Percentiles rank a stretch among this genome's conserved stretches.
These are phyloP conservation scores for Tolmerus cingulatus DNA, from an alignment of 2,888 invertebrate genomes.

Conservation along the genomic window DNA sequence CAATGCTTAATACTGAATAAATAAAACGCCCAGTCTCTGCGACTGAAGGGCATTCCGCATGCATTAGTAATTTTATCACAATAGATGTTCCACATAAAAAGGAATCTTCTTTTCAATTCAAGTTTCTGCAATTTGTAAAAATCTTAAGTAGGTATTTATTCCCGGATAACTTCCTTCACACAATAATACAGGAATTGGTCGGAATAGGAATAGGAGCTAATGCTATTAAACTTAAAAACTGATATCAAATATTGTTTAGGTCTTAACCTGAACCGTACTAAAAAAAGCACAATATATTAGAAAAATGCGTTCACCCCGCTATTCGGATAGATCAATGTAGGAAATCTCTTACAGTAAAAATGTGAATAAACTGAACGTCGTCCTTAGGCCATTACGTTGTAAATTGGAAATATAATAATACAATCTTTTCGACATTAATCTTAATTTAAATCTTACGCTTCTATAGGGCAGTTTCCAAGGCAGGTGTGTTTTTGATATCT, in stretches of 20 bases:
- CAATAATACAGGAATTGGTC: neutral
- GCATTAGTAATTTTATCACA: neutral
- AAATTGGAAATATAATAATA: neutral
- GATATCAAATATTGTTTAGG: neutral
- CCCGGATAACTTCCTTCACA: neutral
- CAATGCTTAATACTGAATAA: neutral
- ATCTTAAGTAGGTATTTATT: neutral
- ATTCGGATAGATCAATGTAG: neutral
- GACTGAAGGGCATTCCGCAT: neutral
- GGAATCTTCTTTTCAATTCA: neutral
- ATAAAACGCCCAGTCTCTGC: neutral
- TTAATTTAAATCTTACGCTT: neutral
- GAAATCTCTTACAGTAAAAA: neutral
- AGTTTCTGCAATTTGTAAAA: neutral
- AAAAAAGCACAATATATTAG: neutral
- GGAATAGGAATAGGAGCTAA: neutral
- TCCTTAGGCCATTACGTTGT: neutral
- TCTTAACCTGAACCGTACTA: neutral
- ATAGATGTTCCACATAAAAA: neutral
- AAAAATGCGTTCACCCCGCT: neutral
- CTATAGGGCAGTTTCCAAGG: constrained; percentile 40
- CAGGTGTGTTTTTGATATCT: constrained; percentile 17
- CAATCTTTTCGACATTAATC: neutral
- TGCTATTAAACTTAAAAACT: neutral
- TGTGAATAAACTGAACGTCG: neutral